Base-by-base conservation (phyloP, 2,888 invertebrate genomes). In the Crioceris asparagi region DNA sequence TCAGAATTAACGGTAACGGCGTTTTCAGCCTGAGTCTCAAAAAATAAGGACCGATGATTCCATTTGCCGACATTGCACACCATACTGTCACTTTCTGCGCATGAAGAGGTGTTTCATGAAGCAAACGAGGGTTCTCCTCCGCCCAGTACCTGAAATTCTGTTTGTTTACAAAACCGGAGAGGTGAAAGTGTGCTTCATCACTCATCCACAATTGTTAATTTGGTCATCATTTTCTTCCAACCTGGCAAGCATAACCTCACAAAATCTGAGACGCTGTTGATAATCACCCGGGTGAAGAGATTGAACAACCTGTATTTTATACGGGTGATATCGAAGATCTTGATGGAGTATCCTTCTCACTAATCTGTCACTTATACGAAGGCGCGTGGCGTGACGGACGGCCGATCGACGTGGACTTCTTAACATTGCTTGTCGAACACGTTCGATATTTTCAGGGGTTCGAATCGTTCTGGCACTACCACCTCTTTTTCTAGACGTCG, bases 271-370 rank as follows among this genome's bases (percentile, higher is more conserved):
- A 21, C 37, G 43, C 19, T 40, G 33, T 40, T 37, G 11, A 36
- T 43, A 40, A 43, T 40, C 43, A 40, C 40, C 40, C 25, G 4
- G 39, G 17, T 40, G 6, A 35, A 43, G 31, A 33, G 35, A 40
- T 35, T 40, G 41, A 10, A 41, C 38, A n/a, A 39, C 23, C 36
- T 42, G 40, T 21, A 43, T 40, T 38, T 40, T 43, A 23, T 43
- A 40, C 7, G 40, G 35, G 32, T 41, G 38, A 43, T 23, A 43
- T 29, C 29, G 16, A 31, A 31, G 31, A 16, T 31, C 31, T 16
- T 31, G 2, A 16, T 31, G 31, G 2, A 31, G 31, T 3, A 31
- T 31, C 17, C 15, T 31, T 31, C 17, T 31, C 7, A 36, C 25
- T n/a, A 30, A 36, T 40, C 29, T 42, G 29, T 42, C 35, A 29